Conservation (phyloP, 2,113 vertebrate genomes). For the Erinaceus europaeus region DNA sequence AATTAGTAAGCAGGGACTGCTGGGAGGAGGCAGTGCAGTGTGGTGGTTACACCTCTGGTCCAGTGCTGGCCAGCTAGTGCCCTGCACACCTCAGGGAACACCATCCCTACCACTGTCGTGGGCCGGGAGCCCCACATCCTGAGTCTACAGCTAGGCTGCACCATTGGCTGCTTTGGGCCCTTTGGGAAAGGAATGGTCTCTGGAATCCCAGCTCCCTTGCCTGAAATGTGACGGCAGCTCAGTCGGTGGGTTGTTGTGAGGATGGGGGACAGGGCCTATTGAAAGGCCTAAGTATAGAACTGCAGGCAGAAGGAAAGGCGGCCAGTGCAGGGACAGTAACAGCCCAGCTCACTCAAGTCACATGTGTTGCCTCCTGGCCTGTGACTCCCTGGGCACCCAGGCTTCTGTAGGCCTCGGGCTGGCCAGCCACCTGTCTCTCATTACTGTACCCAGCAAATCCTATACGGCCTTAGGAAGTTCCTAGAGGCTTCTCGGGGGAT, state of each 20-base stretch:
- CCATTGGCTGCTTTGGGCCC: neutral
- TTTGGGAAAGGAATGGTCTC: neutral
- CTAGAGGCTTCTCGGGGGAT: neutral
- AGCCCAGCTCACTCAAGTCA: neutral
- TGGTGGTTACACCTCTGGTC: accelerated
- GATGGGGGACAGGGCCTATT: accelerated
- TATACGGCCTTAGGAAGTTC: neutral
- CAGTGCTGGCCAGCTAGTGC: neutral
- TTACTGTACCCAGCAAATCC: neutral
- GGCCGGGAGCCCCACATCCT: neutral
- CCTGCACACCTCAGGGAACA: neutral
- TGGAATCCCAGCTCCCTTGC: neutral
- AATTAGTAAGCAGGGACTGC: neutral
- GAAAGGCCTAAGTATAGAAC: neutral
- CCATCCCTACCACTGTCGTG: neutral
- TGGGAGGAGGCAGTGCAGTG: neutral
- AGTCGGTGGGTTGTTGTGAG: accelerated
- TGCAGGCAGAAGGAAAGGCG: no score
- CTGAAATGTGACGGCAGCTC: neutral
- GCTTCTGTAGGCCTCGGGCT: neutral
- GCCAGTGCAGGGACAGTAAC: neutral
- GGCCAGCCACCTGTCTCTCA: neutral
- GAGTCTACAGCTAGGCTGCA: neutral
- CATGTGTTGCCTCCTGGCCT: neutral
- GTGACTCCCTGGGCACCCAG: neutral